Conservation (phyloP, 92 coral and sea anemone species). For the Desmophyllum pertusum region DNA sequence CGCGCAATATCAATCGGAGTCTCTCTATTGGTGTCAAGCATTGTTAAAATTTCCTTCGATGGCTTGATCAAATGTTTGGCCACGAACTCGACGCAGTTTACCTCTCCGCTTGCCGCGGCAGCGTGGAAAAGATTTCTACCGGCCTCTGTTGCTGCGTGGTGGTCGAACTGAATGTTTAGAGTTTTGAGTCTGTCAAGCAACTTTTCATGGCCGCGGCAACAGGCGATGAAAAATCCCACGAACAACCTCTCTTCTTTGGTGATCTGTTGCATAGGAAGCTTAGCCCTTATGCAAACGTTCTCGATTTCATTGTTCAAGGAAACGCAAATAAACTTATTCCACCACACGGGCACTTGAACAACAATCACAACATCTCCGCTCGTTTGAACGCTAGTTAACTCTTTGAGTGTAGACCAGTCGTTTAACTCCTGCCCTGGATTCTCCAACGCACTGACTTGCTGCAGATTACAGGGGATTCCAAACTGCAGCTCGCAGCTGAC, state of each 20-base stretch:
- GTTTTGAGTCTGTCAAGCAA: slow-evolving; percentile 48
- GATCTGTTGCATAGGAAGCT: slow-evolving; percentile 86
- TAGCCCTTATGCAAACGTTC: slow-evolving; percentile 75
- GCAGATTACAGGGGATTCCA: slow-evolving; percentile 77
- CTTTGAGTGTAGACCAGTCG: slow-evolving; percentile 44
- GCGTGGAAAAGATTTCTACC: slow-evolving; percentile 79
- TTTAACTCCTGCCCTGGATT: slow-evolving; percentile 45
- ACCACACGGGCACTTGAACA: slow-evolving; percentile 84
- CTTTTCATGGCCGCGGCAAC: slow-evolving; percentile 66
- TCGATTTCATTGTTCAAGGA: slow-evolving; percentile 76
- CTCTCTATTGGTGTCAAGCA: slow-evolving; percentile 62
- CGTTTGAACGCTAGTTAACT: slow-evolving; percentile 23
- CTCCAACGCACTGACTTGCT: slow-evolving; percentile 48
- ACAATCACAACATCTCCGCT: slow-evolving; percentile 29
- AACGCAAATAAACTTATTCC: slow-evolving; percentile 78
- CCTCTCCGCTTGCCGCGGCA: slow-evolving; percentile 67
- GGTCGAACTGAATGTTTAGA: slow-evolving; percentile 44
- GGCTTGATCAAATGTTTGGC: slow-evolving; percentile 60
- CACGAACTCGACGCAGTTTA: slow-evolving; percentile 62
- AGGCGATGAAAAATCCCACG: slow-evolving; percentile 77
- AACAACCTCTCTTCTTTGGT: slow-evolving; percentile 73
- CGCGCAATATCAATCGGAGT: slow-evolving; percentile 70
- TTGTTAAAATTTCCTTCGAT: slow-evolving; percentile 42
- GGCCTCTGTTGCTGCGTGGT: slow-evolving; percentile 54
- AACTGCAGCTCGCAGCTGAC: slow-evolving; percentile 62